Conservation (phyloP, 92 coral and sea anemone species). For the Porites evermanni region DNA sequence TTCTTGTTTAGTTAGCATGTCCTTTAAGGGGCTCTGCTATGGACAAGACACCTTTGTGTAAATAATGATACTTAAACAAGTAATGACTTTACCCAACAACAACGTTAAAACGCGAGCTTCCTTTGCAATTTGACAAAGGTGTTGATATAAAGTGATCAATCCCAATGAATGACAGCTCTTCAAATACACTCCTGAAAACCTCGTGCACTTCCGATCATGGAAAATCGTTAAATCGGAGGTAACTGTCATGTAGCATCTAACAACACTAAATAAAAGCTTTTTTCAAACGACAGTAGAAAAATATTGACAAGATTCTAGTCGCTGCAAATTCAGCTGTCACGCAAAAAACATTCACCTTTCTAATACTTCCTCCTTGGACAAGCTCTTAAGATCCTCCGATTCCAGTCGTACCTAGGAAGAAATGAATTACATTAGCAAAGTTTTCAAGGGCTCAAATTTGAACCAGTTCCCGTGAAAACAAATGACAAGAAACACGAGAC, state of each 20-base stretch:
- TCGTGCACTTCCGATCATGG: neutral
- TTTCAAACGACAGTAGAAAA: neutral
- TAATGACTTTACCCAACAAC: no score
- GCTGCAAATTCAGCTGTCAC: slow-evolving; percentile 3
- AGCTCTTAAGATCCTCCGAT: slow-evolving; percentile 74
- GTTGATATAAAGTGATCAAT: neutral
- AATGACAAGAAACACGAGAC: neutral
- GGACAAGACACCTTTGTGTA: neutral
- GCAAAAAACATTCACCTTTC: slow-evolving; percentile 65
- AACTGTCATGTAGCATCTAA: neutral
- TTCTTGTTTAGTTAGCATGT: neutral
- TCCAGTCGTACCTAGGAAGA: slow-evolving; percentile 73
- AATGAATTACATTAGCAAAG: neutral
- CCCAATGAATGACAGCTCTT: neutral
- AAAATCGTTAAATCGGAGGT: neutral
- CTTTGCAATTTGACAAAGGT: neutral
- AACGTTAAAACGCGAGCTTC: no score
- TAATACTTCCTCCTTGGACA: slow-evolving; percentile 61
- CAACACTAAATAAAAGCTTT: neutral
- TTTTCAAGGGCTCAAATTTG: neutral
- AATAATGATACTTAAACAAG: neutral
- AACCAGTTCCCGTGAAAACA: neutral
- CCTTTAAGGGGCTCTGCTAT: neutral
- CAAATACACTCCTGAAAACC: neutral
- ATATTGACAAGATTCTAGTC: neutral